Percentiles rank a stretch among this genome's conserved stretches.
Evolutionary conservation across 2,113 vertebrate genomes (phyloP).

Genomic region (Ciconia boyciana): DNA sequence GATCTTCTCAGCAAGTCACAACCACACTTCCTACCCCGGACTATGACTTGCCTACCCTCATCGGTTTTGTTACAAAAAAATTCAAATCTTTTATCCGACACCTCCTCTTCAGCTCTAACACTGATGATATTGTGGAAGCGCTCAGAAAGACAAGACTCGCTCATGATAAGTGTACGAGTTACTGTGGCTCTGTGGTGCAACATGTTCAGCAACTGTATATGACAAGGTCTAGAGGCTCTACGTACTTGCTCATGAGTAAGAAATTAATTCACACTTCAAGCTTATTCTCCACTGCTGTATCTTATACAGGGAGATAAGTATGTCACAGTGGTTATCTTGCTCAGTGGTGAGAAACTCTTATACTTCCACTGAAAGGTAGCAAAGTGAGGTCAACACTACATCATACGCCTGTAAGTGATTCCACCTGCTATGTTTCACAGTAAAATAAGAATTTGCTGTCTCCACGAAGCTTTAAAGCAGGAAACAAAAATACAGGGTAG

Average conservation of each 20-base stretch:
- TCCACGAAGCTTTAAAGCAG: neutral
- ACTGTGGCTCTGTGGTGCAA: neutral
- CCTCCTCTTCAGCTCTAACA: neutral
- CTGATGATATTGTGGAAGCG: neutral
- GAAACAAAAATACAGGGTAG: neutral
- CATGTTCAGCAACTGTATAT: neutral
- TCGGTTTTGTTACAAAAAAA: neutral
- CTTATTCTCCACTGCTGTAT: neutral
- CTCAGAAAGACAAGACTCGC: neutral
- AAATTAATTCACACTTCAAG: slow-evolving; percentile 20
- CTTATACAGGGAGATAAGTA: neutral
- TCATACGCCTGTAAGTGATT: neutral
- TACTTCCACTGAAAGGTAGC: neutral
- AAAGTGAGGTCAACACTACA: neutral
- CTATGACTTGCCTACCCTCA: neutral
- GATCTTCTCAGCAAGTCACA: neutral
- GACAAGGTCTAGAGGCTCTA: neutral
- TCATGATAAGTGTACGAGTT: neutral
- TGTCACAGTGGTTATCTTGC: neutral
- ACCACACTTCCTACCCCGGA: neutral
- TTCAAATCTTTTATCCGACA: neutral
- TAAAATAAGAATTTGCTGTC: neutral
- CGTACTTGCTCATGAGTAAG: neutral
- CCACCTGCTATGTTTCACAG: neutral
- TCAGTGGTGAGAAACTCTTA: neutral